Base-by-base conservation (phyloP, 2,797 vertebrate species). In the Phataginus tricuspis region DNA sequence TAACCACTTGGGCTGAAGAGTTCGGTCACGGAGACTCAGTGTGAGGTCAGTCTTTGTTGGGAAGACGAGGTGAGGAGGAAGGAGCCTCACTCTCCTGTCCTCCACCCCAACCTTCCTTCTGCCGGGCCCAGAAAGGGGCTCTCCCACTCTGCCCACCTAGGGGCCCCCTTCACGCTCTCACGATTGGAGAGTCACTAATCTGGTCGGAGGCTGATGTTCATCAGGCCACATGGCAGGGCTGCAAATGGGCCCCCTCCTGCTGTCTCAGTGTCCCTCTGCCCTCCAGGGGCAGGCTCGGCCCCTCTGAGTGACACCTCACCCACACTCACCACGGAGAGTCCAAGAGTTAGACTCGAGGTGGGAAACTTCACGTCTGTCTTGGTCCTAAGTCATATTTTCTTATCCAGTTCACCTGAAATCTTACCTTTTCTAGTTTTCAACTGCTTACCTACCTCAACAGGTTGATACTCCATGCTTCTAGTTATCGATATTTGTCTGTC, bases 271-370 rank as follows among this genome's bases (percentile, higher is more conserved):
- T 29, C 18, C 63, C 29, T 14, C 34, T 42, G 39, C 37, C 27
- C 2, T 12, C 7, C 1, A 14, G 31, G 13, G 12, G 15, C 5
- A n/a, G 13, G 4, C 0, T 0, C 1, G 14, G 19, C 15, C 16
- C 37, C 59, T 64, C 34, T 15, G 2, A 18, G 34, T 37, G 34
- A 71, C 13, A 37, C 53, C 23, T 57, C 12, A 45, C 45, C 45
- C 45, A 12, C 45, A 11, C 45, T 45, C 45, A 4, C 59, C 1
- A 27, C 6, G 39, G 2, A 34, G 34, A n/a, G 49, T 23, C 49
- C 5, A 7, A 57, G 39, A 80, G 31, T 63, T 68, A 42, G 8
- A 61, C 19, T 82, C n/a, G 61, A 85, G 45, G 18, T 31, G 19
- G 21, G 37, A 72, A 63, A 68, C 4, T 45, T 95, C 64, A 23